Base-by-base conservation (phyloP, 2,888 invertebrate species). In the Phorcus lineatus region DNA sequence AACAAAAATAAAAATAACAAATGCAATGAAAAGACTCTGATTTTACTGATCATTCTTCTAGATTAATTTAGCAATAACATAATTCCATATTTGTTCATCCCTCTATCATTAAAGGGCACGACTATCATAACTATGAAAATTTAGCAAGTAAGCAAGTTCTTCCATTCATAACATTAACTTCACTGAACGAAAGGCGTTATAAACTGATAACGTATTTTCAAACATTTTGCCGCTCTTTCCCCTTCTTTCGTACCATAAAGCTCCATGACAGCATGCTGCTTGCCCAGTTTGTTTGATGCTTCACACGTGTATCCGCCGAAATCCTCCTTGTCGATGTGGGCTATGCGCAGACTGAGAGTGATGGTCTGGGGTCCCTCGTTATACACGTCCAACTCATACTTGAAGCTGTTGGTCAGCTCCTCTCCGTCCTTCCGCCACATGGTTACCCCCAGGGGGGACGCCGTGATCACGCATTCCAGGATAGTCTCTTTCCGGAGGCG, bases 381-480 rank as follows among this genome's bases (percentile, higher is more conserved):
- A 74, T 87, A 89, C 52, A 86, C 53, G 74, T 88, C 89, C 16
- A 83, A 79, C 52, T 83, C 82, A 82, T 78, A 86, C 81, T 74
- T 88, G 83, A 76, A 85, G 67, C 84, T 84, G 79, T 85, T 88
- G 54, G 82, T 83, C 28, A 91, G 85, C 74, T 83, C 82, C 4
- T 81, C 74, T 0, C 87, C 86, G 40, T 86, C 84, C 82, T 87
- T 87, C 79, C 83, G 83, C 92, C 92, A 92, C 77, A 84, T 83
- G 77, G 88, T 90, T 66, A 84, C 84, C 0, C 87, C 86, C 1
- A 87, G 86, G 6, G 91, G 90, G 66, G 86, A 86, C 77, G 90
- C 89, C 36, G 89, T 87, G 62, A 90, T 90, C 75, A 85, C 83
- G 77, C 92, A 92, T 77, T 91, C 91, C 67, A 92, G 83, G 28